These are phyloP conservation scores for Cassiopea xamachana DNA, from an alignment of 30 jellyfish, hydroid and myxozoan genomes.

Conservation along the genomic window DNA sequence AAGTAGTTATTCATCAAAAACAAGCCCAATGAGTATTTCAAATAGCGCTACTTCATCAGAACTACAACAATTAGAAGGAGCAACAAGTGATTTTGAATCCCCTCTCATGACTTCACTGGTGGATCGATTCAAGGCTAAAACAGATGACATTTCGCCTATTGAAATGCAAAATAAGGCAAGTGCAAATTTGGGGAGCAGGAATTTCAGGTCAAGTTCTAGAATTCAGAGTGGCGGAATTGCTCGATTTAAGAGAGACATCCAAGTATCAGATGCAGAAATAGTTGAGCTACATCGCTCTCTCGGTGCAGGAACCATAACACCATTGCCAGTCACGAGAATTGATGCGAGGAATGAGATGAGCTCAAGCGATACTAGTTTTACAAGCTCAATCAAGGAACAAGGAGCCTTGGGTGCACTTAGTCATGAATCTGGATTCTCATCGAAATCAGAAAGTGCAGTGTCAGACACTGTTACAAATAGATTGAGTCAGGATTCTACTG, in stretches of 20 bases:
- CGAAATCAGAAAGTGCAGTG: not conserved
- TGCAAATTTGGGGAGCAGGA: not conserved
- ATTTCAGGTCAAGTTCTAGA: conserved; percentile 50
- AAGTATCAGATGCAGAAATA: conserved; percentile 32
- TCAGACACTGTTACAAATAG: not conserved
- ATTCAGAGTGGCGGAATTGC: not conserved
- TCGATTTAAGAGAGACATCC: not conserved
- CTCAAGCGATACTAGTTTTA: not conserved
- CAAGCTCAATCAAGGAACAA: not conserved
- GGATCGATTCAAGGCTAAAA: conserved; percentile 11
- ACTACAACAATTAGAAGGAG: conserved; percentile 10
- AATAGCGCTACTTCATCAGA: conserved; percentile 54
- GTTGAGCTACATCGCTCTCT: conserved; percentile 71
- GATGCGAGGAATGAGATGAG: not conserved
- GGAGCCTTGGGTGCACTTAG: not conserved
- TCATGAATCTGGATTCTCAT: not conserved
- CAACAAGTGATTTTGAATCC: conserved; percentile 12
- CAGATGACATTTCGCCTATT: conserved; percentile 56
- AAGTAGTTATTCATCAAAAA: not conserved
- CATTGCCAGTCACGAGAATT: conserved; percentile 17
- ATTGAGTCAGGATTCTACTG: not conserved
- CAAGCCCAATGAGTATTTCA: conserved; percentile 1
- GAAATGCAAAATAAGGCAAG: conserved; percentile 5
- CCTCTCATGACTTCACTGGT: not conserved
- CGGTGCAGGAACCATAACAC: conserved; percentile 82